phyloP scores from a whole-genome alignment of 2,113 vertebrate genomes.

The Plecotus auritus region DNA sequence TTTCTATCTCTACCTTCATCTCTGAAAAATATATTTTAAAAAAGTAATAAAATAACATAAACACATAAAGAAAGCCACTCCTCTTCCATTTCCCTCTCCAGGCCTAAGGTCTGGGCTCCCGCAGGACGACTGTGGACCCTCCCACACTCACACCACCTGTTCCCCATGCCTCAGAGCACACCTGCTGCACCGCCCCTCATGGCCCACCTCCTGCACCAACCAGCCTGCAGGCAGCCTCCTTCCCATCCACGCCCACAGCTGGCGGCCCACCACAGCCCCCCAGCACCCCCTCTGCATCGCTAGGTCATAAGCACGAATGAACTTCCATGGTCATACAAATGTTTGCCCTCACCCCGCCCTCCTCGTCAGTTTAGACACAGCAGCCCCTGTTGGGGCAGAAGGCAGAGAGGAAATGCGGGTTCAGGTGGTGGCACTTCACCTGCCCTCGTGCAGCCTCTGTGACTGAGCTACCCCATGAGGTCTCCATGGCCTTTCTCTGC shows the following conservation, averaged over 20 bases:
- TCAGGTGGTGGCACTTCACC: accelerated
- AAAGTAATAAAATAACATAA: no score
- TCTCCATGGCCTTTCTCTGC: background rate
- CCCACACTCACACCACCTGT: accelerated
- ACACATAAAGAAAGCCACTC: no score
- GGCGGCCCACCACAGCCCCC: no score
- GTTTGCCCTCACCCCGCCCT: accelerated
- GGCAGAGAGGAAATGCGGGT: no score
- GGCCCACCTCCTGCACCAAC: accelerated
- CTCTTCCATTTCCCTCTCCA: background rate
- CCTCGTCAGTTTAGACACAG: accelerated
- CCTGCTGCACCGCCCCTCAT: background rate
- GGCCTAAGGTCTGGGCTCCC: background rate
- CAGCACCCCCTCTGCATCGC: accelerated
- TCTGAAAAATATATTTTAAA: no score
- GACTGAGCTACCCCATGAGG: accelerated
- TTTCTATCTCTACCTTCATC: no score
- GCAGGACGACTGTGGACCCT: background rate
- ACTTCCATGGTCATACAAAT: background rate
- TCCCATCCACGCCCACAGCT: no score
- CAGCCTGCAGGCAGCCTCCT: no score
- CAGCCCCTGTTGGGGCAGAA: no score
- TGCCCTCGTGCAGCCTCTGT: accelerated
- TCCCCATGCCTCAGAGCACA: accelerated
- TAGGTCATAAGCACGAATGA: accelerated